phyloP scores from a whole-genome alignment of 2,113 vertebrate species.

The Vicugna pacos region DNA sequence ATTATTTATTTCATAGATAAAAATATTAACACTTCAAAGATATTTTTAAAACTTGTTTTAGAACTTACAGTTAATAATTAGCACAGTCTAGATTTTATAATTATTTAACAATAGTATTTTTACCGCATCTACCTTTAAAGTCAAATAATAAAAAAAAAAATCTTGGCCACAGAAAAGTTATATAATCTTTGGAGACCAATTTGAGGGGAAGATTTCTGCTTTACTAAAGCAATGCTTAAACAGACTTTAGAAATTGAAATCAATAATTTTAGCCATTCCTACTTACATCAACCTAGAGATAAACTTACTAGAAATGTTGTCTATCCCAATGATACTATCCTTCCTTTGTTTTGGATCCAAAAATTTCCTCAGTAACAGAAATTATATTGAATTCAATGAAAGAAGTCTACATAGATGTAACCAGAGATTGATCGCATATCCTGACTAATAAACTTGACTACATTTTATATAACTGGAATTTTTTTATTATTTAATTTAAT shows the following conservation, averaged over 20 bases:
- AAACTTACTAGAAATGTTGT: neutral
- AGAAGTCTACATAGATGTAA: neutral
- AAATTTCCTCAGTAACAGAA: neutral
- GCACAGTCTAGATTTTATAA: neutral
- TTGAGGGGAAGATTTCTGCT: neutral
- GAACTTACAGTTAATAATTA: neutral
- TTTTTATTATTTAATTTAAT: neutral
- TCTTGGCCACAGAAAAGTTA: neutral
- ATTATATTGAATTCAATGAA: neutral
- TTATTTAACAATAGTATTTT: neutral
- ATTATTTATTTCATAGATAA: constrained; percentile 13
- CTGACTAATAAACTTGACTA: neutral
- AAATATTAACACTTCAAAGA: neutral
- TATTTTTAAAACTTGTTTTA: neutral
- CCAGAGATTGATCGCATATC: neutral
- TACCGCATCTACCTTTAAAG: neutral
- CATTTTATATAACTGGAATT: neutral
- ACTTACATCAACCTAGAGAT: neutral
- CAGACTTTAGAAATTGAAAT: neutral
- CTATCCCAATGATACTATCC: neutral
- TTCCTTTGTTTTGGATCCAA: neutral
- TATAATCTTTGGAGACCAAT: neutral
- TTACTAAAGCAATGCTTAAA: neutral
- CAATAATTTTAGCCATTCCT: neutral
- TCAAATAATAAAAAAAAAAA: neutral